These are phyloP conservation scores for Magallana gigas DNA, from an alignment of 1,140 invertebrate species.

Conservation along the genomic window DNA sequence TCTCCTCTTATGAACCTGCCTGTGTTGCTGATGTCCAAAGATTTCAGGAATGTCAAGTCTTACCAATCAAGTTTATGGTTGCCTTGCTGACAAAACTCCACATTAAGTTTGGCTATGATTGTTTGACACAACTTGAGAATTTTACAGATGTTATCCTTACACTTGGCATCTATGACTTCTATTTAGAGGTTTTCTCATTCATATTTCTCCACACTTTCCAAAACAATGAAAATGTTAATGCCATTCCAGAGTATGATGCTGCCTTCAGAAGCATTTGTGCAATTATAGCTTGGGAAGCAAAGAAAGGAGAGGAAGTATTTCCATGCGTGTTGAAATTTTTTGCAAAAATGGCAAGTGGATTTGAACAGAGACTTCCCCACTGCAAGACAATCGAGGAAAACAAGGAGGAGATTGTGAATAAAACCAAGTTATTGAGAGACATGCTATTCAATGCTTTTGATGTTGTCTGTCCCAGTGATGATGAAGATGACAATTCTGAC, in stretches of 20 bases:
- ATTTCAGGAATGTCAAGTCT: neutral
- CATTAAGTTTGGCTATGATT: neutral
- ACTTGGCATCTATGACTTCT: neutral
- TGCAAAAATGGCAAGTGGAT: neutral
- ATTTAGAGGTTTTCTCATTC: neutral
- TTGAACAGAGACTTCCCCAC: neutral
- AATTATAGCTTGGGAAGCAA: neutral
- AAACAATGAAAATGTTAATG: constrained; percentile 15
- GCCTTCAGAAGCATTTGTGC: neutral
- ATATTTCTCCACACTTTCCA: neutral
- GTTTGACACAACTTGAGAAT: neutral
- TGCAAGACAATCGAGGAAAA: neutral
- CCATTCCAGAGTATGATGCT: neutral
- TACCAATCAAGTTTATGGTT: constrained; percentile 2
- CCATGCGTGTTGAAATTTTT: constrained; percentile 6
- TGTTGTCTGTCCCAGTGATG: neutral
- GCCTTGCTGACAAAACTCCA: neutral
- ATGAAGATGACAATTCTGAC: neutral
- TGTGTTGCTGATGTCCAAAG: constrained; percentile 1
- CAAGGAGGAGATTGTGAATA: neutral
- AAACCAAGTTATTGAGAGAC: neutral
- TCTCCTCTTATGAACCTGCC: neutral
- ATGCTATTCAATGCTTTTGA: neutral
- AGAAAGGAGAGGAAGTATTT: constrained; percentile 13
- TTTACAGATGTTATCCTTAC: neutral